Evolutionary conservation across 2,888 invertebrate species (phyloP), one percentile per base, ranked within the genome.

Genomic region (Apomyelois bistriatella): DNA sequence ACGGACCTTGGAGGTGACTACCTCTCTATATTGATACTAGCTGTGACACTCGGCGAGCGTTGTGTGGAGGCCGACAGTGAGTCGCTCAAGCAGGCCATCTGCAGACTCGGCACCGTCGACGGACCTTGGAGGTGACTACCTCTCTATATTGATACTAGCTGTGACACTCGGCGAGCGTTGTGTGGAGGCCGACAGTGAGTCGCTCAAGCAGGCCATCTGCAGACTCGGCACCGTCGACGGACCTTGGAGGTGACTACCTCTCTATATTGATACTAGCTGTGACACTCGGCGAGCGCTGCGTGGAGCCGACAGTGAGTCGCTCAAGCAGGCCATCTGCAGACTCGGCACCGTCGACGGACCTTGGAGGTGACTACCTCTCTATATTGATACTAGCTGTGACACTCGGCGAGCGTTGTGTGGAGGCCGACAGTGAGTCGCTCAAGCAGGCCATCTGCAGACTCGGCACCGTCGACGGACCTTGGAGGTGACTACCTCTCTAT

Each of bases 231-330:
- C 97, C 10, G 98, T 97, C 1, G 96, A 97, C 74, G 99, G 99
- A 0, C 98, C 97, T 0, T 99, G 99, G 99, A 92, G 94, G 74
- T 87, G 52, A 9, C 32, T 32, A n/a, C n/a, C n/a, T n/a, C n/a
- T n/a, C n/a, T n/a, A n/a, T n/a, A n/a, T n/a, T n/a, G n/a, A n/a
- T 7, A 7, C 10, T 32, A 10, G 32, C 4, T 22, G 5, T 22
- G 95, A n/a, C n/a, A n/a, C n/a, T 98, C 1, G 99, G 99, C 28
- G 99, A 99, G 85, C 93, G 99, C 46, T 99, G 99, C 75, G 93
- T 99, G 8, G 97, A 98, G 97, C 96, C 0, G 96, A 97, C 78
- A 92, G 93, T 0, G 95, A 96, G 73, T 95, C 94, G 38, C 92
- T 98, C 12, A 97, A 97, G 82, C 92, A 98, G 58, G 95, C 96